These are phyloP conservation scores for Corella eumyota DNA, from an alignment of 23 tunicate species.

Conservation along the genomic window DNA sequence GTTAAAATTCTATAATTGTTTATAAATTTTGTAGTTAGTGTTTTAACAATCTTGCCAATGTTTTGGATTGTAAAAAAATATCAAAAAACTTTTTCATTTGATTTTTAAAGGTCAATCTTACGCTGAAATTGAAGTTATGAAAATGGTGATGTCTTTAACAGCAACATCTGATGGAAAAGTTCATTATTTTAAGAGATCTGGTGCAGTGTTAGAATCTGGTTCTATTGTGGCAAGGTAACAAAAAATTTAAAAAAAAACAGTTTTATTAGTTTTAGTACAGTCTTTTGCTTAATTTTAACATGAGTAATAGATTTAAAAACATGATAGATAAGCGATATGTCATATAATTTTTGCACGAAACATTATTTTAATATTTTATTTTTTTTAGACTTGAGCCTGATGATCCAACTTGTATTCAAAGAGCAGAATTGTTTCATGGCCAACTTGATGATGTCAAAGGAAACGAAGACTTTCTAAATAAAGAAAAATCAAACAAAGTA, in stretches of 20 bases:
- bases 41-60: too few relatives aligned
- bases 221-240: constrained; percentile 64
- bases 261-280: neutral
- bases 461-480: constrained; percentile 12
- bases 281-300: too few relatives aligned
- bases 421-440: constrained; percentile 49
- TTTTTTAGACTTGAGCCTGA: constrained; percentile 42
- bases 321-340: neutral
- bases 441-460: constrained; percentile 18
- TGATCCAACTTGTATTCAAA: constrained; percentile 48
- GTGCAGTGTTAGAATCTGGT: constrained; percentile 85
- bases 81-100: too few relatives aligned
- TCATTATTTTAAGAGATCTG: constrained; percentile 83
- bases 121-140: constrained; percentile 98
- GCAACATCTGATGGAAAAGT: constrained; percentile 65
- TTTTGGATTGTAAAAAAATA: too few relatives aligned
- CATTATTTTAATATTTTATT: too few relatives aligned
- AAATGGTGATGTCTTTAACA: constrained; percentile 97
- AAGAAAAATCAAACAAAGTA: constrained; percentile 63
- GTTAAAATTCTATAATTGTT: too few relatives aligned
- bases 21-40: too few relatives aligned
- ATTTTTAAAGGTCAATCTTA: constrained; percentile 61
- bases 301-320: too few relatives aligned
- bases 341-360: neutral
- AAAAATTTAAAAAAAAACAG: neutral